phyloP scores from a whole-genome alignment of 2,797 vertebrate species.

The Varecia variegata region DNA sequence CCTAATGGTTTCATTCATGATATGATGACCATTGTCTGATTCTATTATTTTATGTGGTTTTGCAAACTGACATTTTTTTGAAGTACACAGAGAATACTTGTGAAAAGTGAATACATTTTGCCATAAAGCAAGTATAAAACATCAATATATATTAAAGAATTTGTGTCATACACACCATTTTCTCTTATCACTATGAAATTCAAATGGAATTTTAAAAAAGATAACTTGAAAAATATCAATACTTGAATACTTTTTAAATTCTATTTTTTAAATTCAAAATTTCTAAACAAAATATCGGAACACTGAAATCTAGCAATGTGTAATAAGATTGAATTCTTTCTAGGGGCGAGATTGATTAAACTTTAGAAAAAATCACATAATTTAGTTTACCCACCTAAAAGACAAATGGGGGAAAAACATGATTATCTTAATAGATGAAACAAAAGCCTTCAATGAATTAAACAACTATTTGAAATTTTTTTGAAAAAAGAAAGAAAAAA shows the following conservation, averaged over 20 bases:
- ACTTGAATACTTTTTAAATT: not conserved
- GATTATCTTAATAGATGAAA: not conserved
- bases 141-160: not conserved
- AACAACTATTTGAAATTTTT: not conserved
- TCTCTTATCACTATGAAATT: not conserved
- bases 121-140: not conserved
- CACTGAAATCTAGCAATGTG: not conserved
- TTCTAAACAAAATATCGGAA: not conserved
- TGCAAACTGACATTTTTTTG: not conserved
- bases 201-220: not conserved
- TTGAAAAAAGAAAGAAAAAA: not conserved
- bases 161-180: not conserved
- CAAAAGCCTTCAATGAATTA: not conserved
- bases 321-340: not conserved
- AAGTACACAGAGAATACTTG: not conserved
- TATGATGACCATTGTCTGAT: not conserved
- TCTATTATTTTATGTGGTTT: not conserved
- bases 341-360: not conserved
- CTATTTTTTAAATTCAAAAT: slow-evolving; percentile 31
- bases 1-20: not conserved
- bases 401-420: not conserved
- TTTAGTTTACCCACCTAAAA: not conserved
- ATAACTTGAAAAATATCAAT: not conserved
- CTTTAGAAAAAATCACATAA: not conserved
- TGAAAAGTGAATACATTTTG: not conserved